These are phyloP conservation scores for Bombus affinis DNA, from an alignment of 1,140 invertebrate species.

Conservation along the genomic window DNA sequence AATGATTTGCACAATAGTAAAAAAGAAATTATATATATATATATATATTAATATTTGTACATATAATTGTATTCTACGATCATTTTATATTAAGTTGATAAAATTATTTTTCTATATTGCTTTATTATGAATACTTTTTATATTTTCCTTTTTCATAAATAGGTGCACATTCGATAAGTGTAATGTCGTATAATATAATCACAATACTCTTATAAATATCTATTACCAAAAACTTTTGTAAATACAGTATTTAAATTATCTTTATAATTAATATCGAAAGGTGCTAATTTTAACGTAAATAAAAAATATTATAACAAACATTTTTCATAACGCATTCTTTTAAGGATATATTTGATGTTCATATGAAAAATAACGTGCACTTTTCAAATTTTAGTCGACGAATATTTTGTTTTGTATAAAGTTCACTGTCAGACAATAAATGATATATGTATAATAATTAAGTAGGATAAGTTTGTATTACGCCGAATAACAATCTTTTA, in stretches of 20 bases:
- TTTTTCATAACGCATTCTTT: neutral
- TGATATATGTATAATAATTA: neutral
- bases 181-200: constrained; percentile 8
- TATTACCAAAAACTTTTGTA: constrained; percentile 20
- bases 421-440: constrained; percentile 9
- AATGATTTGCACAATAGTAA: constrained; percentile 11
- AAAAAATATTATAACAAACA: neutral
- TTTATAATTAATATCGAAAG: constrained; percentile 6
- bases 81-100: constrained; percentile 20
- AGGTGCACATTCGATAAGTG: neutral
- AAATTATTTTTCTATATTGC: constrained; percentile 25
- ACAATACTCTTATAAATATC: neutral
- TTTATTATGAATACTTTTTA: constrained; percentile 20
- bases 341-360: neutral
- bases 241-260: constrained; percentile 11
- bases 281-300: constrained; percentile 34
- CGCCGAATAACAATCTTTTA: neutral
- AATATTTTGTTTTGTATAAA: neutral
- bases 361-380: neutral
- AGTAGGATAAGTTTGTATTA: too few relatives aligned
- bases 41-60: constrained; percentile 10
- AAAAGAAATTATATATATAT: neutral
- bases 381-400: neutral
- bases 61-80: neutral
- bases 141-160: constrained; percentile 24